Percentiles rank a stretch among this genome's conserved stretches.
phyloP scores from a whole-genome alignment of 1,140 invertebrate genomes.

The Drosophila sulfurigaster region DNA sequence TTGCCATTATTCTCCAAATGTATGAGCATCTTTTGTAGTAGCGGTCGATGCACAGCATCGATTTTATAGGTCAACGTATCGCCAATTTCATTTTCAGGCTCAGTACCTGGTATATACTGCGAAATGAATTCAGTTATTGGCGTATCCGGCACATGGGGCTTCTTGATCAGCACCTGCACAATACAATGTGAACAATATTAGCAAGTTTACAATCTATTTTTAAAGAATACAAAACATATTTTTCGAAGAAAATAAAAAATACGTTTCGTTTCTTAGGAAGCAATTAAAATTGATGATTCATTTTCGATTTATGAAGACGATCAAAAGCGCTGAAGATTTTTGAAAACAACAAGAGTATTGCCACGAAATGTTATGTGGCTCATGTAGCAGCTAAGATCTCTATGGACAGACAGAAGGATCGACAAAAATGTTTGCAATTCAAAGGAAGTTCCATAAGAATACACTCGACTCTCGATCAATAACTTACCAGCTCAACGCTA shows the following conservation, averaged over 20 bases:
- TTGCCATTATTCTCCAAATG: conserved; percentile 70
- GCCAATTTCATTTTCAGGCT: conserved; percentile 72
- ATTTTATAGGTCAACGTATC: conserved; percentile 69
- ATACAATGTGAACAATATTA: not conserved
- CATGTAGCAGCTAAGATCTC: too few species aligned
- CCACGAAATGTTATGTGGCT: too few species aligned
- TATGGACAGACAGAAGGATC: too few species aligned
- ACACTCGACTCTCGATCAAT: not conserved
- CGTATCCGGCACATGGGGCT: conserved; percentile 55
- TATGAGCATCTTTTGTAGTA: conserved; percentile 66
- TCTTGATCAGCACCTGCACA: conserved; percentile 65
- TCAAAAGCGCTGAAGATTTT: too few species aligned
- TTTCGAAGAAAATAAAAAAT: too few species aligned
- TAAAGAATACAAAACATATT: too few species aligned
- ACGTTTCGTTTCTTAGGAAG: too few species aligned
- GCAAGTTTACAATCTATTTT: too few species aligned
- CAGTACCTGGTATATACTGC: conserved; percentile 39
- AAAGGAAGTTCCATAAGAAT: not conserved
- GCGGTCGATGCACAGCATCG: conserved; percentile 11
- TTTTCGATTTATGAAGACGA: too few species aligned
- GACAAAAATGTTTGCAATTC: too few species aligned
- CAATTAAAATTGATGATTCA: too few species aligned
- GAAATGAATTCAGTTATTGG: conserved; percentile 72
- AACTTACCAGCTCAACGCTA: conserved; percentile 92
- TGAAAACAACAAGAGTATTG: too few species aligned